Evolutionary conservation across 2,888 invertebrate genomes (phyloP).

Genomic region (Artemia sinica): DNA sequence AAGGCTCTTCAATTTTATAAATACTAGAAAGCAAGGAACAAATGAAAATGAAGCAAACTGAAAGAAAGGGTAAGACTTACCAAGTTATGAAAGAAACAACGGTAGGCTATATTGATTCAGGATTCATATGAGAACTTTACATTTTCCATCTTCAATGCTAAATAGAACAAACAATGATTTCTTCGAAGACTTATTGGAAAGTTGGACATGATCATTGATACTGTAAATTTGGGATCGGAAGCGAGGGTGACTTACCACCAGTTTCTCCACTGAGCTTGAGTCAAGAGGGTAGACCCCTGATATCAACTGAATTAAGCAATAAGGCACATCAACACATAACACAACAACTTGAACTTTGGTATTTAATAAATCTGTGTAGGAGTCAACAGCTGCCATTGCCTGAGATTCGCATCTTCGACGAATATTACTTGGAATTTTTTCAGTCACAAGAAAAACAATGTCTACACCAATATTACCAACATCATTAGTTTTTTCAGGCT

Average conservation of each 20-base stretch:
- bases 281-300: background rate
- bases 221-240: background rate
- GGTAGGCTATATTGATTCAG: too few species aligned
- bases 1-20: too few species aligned
- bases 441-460: background rate
- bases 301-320: background rate
- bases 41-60: too few species aligned
- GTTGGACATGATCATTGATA: background rate
- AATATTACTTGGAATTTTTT: background rate
- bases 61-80: too few species aligned
- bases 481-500: background rate
- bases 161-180: background rate
- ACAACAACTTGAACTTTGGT: conserved; percentile 8
- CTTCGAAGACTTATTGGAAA: background rate
- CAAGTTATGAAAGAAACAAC: too few species aligned
- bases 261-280: background rate
- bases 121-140: background rate
- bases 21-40: too few species aligned
- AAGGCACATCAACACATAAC: conserved; percentile 6
- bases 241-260: background rate
- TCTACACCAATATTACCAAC: conserved; percentile 1
- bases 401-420: conserved; percentile 10
- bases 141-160: background rate
- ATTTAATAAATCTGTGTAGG: background rate
- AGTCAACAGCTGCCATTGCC: conserved; percentile 4